Evolutionary conservation across 2,888 invertebrate species (phyloP), one percentile per base, ranked within the genome.

Genomic region (Ischnus inquisitorius): DNA sequence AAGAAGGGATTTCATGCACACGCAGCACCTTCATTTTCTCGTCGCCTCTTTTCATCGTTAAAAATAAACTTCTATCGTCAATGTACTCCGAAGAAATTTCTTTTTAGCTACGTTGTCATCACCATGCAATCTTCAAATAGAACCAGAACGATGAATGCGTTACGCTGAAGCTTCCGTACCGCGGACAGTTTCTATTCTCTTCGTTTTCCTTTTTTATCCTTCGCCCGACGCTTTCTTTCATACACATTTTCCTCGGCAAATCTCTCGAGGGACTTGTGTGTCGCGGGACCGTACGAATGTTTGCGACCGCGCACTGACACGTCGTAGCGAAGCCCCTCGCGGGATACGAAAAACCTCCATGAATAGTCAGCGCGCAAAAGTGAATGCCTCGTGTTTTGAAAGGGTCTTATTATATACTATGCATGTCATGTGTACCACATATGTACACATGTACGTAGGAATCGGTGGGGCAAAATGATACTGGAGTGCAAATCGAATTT

Each of bases 281-380:
- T 4, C 8, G 67, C 3, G 28, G 6, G 46, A 22, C n/a, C 46
- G 67, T n/a, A 6, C 48, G 64, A 69, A 69, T 76, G 62, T 75
- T 76, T 81, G 69, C 67, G 22, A 41, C 39, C 71, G 34, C 34
- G 34, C 51, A 64, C 6, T 39, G 25, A 54, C 51, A 65, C 41
- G 19, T 48, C 22, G 54, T 2, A 34, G 34, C 48, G 22, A 14
- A 10, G 41, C 57, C 12, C 46, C 72, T 65, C 28, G 5, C 12
- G 75, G 62, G 75, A 68, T 39, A 48, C 46, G 54, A 54, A 28
- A 41, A 51, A 43, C 46, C 71, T 71, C 19, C 76, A 82, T 82
- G 81, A 82, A 82, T 82, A 76, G 64, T 82, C 79, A 51, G 16
- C 51, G 68, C 28, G 28, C 64, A 57, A 46, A 46, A 71, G 71